A percentile compares a stretch with the other conserved stretches of the same genome.
Evolutionary conservation across 2,797 vertebrate genomes (phyloP).

Genomic region (Lepilemur ruficaudatus): DNA sequence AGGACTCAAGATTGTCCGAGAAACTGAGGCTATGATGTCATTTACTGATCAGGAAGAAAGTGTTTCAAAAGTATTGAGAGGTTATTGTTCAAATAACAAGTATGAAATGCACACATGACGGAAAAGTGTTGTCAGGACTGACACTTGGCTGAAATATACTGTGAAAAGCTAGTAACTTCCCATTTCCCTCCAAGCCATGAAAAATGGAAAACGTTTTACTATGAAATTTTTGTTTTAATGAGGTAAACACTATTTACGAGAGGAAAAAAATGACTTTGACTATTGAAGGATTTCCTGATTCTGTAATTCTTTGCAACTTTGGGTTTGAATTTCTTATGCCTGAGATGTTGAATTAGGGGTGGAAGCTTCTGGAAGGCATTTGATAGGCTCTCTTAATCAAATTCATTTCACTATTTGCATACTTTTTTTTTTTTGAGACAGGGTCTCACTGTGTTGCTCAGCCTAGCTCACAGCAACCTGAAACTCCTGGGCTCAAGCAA

Average conservation of each 20-base stretch:
- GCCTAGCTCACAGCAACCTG: no score
- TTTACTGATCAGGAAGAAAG: neutral
- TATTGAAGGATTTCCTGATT: neutral
- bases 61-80: neutral
- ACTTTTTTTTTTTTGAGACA: neutral
- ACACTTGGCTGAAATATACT: neutral
- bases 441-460: neutral
- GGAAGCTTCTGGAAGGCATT: neutral
- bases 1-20: neutral
- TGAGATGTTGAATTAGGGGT: neutral
- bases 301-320: neutral
- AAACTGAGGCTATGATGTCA: neutral
- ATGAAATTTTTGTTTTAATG: neutral
- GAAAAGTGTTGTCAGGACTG: neutral
- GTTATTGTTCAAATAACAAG: neutral
- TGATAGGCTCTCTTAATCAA: neutral
- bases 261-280: neutral
- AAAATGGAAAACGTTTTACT: neutral
- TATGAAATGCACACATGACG: neutral
- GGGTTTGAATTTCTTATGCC: neutral
- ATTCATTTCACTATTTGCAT: neutral
- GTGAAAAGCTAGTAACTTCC: neutral
- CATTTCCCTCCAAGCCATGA: neutral
- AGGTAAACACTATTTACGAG: neutral
- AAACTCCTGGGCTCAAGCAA: no score